These are phyloP conservation scores for Harpegnathos saltator DNA, from an alignment of 1,140 invertebrate genomes.

Conservation along the genomic window DNA sequence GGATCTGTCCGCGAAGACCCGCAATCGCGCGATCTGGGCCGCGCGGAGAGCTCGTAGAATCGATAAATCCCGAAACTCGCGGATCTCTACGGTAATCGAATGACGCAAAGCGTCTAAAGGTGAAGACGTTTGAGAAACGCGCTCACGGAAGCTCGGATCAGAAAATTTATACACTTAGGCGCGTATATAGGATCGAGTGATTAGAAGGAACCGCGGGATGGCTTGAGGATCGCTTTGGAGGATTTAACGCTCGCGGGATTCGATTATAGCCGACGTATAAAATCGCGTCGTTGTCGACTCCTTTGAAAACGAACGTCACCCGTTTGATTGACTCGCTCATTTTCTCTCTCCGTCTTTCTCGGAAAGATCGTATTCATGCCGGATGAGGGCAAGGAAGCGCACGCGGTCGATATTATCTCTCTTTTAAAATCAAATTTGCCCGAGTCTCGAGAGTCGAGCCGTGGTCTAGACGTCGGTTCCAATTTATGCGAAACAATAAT, in stretches of 20 bases:
- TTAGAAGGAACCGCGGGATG: background rate
- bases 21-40: background rate
- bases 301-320: constrained; percentile 15
- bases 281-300: constrained; percentile 1
- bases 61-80: background rate
- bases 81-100: too few relatives aligned
- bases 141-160: too few relatives aligned
- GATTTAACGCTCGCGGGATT: background rate
- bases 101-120: too few relatives aligned
- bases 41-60: background rate
- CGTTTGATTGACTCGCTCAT: constrained; percentile 19
- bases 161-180: too few relatives aligned
- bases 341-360: too few relatives aligned
- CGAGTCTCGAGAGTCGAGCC: background rate
- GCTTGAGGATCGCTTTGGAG: background rate
- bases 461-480: constrained; percentile 14
- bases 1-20: background rate
- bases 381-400: background rate
- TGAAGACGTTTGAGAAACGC: too few relatives aligned
- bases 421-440: constrained; percentile 53
- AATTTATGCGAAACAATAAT: constrained; percentile 62
- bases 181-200: too few relatives aligned
- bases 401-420: constrained; percentile 23
- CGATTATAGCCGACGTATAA: constrained; percentile 8
- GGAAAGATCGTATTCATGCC: constrained; percentile 34